Percentiles rank a stretch among this genome's conserved stretches.
Conservation (phyloP, 2,113 vertebrate species). For the Raja brachyura region DNA sequence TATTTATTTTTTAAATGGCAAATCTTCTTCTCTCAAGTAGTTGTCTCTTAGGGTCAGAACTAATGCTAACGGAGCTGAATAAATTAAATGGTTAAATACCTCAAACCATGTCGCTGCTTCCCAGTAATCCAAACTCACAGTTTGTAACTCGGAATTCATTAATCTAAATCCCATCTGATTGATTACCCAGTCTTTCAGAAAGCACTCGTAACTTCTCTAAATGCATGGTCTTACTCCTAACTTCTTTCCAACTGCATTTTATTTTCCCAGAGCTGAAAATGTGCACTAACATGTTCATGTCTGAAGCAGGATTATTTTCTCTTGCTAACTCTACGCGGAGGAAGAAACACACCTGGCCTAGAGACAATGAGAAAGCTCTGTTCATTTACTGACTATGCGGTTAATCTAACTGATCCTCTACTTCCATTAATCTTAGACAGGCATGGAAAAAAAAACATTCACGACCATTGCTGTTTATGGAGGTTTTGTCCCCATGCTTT, state of each 20-base stretch:
- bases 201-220: neutral
- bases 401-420: neutral
- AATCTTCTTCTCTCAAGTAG: neutral
- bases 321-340: neutral
- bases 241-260: neutral
- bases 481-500: neutral
- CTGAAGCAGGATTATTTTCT: neutral
- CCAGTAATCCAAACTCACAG: constrained; percentile 15
- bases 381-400: neutral
- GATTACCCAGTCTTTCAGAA: neutral
- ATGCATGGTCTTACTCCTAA: neutral
- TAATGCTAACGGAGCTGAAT: neutral
- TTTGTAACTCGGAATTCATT: neutral
- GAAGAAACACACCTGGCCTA: neutral
- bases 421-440: neutral
- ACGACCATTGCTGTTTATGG: neutral
- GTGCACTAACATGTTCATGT: neutral
- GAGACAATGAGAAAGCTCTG: neutral
- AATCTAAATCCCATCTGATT: constrained; percentile 6
- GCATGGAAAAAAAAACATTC: neutral
- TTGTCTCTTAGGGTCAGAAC: neutral
- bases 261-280: constrained; percentile 14
- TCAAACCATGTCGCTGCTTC: constrained; percentile 25
- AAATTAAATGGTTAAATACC: constrained; percentile 30
- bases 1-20: neutral